These are phyloP conservation scores for Megaceryle maxima DNA, from an alignment of 2,113 vertebrate species.

Conservation along the genomic window DNA sequence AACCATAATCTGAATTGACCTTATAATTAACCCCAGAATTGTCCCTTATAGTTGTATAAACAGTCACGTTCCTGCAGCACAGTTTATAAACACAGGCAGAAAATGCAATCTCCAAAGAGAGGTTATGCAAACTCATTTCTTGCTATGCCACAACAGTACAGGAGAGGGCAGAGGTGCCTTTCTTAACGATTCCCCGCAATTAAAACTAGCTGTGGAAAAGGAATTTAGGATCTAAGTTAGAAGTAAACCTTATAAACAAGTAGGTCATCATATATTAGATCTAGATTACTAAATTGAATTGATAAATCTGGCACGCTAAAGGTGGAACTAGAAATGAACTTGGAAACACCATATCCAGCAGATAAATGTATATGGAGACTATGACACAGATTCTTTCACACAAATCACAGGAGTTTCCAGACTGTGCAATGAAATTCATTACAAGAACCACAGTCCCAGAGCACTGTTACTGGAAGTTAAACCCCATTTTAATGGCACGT, in stretches of 20 bases:
- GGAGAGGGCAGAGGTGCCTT: constrained; percentile 69
- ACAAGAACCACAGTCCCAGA: accelerated
- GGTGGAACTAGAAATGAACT: not conserved
- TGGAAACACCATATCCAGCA: too few species aligned
- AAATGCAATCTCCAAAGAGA: not conserved
- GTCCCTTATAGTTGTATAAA: accelerated
- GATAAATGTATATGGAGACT: not conserved
- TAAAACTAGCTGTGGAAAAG: not conserved
- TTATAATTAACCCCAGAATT: accelerated
- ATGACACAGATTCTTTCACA: not conserved
- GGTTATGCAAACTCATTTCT: not conserved
- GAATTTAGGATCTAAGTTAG: too few species aligned
- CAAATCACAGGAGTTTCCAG: accelerated
- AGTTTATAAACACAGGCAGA: not conserved
- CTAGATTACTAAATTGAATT: accelerated
- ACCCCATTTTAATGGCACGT: not conserved
- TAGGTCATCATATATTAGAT: accelerated
- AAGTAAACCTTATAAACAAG: not conserved
- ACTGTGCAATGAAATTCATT: not conserved
- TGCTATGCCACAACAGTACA: not conserved
- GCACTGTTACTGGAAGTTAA: not conserved
- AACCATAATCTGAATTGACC: not conserved
- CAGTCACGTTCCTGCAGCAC: not conserved
- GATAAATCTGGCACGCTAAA: accelerated
- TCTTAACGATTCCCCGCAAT: not conserved